phyloP scores from a whole-genome alignment of 2,113 vertebrate genomes.

The Oreochromis spilurus region DNA sequence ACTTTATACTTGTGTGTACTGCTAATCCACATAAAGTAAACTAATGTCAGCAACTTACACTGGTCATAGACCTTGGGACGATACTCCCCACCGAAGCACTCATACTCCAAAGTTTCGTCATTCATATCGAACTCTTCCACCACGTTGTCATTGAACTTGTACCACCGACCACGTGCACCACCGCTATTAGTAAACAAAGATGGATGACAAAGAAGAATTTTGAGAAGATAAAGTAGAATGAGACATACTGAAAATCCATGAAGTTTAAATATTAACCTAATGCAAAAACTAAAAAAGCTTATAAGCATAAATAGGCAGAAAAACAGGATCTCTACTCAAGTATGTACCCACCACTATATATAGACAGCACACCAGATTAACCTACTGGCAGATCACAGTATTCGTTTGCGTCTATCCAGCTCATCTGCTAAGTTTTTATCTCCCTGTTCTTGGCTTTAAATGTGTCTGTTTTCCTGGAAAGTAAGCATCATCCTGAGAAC shows the following conservation, averaged over 20 bases:
- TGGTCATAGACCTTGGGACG: constrained; percentile 98
- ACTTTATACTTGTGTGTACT: not conserved
- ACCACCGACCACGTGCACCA: constrained; percentile 90
- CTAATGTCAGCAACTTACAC: constrained; percentile 74
- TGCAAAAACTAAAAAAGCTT: not conserved
- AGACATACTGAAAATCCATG: not conserved
- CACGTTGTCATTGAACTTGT: constrained; percentile 96
- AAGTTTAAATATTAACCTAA: not conserved
- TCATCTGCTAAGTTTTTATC: not conserved
- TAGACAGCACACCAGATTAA: not conserved
- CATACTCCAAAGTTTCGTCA: constrained; percentile 94
- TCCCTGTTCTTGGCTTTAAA: not conserved
- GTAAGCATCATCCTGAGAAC: not conserved
- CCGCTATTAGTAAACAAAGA: constrained; percentile 67
- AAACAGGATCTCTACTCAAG: not conserved
- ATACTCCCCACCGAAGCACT: constrained; percentile 98
- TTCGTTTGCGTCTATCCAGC: not conserved
- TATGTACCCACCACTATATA: not conserved
- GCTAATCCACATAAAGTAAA: not conserved
- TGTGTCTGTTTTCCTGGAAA: not conserved
- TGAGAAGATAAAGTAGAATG: not conserved
- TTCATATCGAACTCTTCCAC: constrained; percentile 98
- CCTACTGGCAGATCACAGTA: not conserved
- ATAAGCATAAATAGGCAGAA: not conserved
- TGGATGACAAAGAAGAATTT: not conserved